These are phyloP conservation scores for Zalophus californianus DNA, from an alignment of 2,797 vertebrate genomes.

Conservation along the genomic window DNA sequence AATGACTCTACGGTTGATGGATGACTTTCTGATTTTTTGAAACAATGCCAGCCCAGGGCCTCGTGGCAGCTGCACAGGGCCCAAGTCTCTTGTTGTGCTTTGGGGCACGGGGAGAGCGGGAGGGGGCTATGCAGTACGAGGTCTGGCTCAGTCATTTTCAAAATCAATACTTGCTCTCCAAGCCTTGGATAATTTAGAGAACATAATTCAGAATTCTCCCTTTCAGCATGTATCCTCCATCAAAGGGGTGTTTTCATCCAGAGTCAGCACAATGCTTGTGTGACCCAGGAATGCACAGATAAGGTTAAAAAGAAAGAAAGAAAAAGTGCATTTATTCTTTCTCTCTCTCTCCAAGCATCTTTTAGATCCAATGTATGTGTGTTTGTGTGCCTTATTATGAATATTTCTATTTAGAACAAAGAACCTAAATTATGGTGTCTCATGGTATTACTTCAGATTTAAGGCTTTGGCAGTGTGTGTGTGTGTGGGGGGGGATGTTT, in stretches of 20 bases:
- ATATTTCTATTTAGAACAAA: conserved; percentile 54
- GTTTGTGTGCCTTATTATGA: conserved; percentile 6
- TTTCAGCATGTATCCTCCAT: conserved; percentile 94
- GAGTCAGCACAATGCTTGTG: conserved; percentile 89
- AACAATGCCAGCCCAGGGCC: conserved; percentile 88
- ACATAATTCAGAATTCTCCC: conserved; percentile 98
- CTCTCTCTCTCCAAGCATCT: conserved; percentile 21
- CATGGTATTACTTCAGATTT: conserved; percentile 65
- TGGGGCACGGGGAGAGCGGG: conserved; percentile 76
- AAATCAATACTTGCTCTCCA: conserved; percentile 98
- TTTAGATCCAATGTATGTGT: conserved; percentile 41
- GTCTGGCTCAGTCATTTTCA: conserved; percentile 96
- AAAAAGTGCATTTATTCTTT: conserved; percentile 56
- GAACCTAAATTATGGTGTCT: conserved; percentile 52
- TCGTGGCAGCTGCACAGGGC: conserved; percentile 84
- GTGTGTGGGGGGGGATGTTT: neutral
- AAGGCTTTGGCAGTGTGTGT: conserved; percentile 8
- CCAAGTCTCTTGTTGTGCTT: conserved; percentile 89
- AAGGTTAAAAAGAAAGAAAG: conserved; percentile 86
- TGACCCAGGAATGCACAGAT: conserved; percentile 87
- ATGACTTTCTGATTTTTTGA: conserved; percentile 91
- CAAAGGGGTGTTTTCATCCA: conserved; percentile 89
- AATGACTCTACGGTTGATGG: conserved; percentile 88
- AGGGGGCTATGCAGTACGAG: conserved; percentile 87
- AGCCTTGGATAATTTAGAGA: conserved; percentile 97